Base-by-base conservation (phyloP, 2,888 invertebrate species). In the Scotopteryx bipunctaria region DNA sequence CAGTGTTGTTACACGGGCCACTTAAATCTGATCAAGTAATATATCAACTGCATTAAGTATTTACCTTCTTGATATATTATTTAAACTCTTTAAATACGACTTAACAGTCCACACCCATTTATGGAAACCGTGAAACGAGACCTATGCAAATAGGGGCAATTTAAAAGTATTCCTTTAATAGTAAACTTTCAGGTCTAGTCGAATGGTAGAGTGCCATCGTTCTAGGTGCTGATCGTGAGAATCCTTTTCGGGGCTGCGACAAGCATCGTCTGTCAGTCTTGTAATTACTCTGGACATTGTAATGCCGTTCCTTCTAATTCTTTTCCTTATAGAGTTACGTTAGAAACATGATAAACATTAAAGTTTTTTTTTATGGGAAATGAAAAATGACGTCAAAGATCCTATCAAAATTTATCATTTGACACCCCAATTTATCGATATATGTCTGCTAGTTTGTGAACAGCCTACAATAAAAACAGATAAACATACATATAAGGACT, bases 111-210 rank as follows among this genome's bases (percentile, higher is more conserved):
- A 52, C 36, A 14, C 11, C 46, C 52, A 36, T 41, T 11, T 46
- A 52, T 5, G 51, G 53, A 3, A 29, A 13, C 48, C 33, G 35
- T 54, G 43, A 47, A 54, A 54, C 53, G 43, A 47, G 38, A 35
- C 31, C 33, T 47, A 54, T 54, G 53, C 53, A 54, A 48, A 54
- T 47, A 5, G 11, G 13, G 38, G 29, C 47, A 54, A 48, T 48
- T 48, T 53, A 48, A 54, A 52, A 48, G 43, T 42, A 41, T 47
- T 48, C 15, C 41, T 36, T 23, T 16, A 35, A 19, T 21, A 32
- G 31, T n/a, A 2, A 9, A 5, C 15, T 41, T 11, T 21, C 15
- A 15, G 42, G 27, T 27, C 11, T 27, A 27, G 27, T 27, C 1
- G 25, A 27, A 5, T 23, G 5, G 9, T 11, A n/a, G n/a, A n/a